A percentile compares a stretch with the other conserved stretches of the same genome.
Conservation (phyloP, 2,888 invertebrate genomes). For the Eilema caniola region DNA sequence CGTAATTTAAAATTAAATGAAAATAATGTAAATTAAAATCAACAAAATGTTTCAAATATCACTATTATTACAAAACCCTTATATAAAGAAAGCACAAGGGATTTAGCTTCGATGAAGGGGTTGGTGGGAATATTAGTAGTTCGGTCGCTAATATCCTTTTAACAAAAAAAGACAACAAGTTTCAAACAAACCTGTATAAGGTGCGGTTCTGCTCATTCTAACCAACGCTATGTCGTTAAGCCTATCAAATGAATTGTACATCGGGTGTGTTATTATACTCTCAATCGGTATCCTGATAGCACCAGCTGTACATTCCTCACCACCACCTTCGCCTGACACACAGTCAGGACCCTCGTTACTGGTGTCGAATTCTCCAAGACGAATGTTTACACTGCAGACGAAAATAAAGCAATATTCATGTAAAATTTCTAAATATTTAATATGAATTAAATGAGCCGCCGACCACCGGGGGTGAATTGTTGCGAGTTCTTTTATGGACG, state of each 20-base stretch:
- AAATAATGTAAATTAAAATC: no score
- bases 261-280: constrained; percentile 72
- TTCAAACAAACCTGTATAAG: constrained; percentile 39
- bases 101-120: no score
- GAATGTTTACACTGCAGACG: constrained; percentile 51
- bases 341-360: constrained; percentile 73
- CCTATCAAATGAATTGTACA: constrained; percentile 59
- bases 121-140: no score
- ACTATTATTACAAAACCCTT: no score
- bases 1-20: constrained; percentile 35
- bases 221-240: constrained; percentile 82
- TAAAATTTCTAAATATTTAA: no score
- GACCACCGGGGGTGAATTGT: no score
- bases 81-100: no score
- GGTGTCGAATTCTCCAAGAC: constrained; percentile 83
- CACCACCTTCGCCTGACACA: constrained; percentile 55
- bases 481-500: no score
- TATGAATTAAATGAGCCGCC: no score
- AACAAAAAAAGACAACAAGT: not conserved
- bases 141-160: no score
- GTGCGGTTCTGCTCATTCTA: constrained; percentile 60
- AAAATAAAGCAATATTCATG: not conserved
- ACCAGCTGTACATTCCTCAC: constrained; percentile 74
- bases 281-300: constrained; percentile 70
- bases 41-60: no score